A percentile compares a stretch with the other conserved stretches of the same genome.
These are phyloP conservation scores for Ormyrus thymus DNA, from an alignment of 2,888 invertebrate species.

Conservation along the genomic window DNA sequence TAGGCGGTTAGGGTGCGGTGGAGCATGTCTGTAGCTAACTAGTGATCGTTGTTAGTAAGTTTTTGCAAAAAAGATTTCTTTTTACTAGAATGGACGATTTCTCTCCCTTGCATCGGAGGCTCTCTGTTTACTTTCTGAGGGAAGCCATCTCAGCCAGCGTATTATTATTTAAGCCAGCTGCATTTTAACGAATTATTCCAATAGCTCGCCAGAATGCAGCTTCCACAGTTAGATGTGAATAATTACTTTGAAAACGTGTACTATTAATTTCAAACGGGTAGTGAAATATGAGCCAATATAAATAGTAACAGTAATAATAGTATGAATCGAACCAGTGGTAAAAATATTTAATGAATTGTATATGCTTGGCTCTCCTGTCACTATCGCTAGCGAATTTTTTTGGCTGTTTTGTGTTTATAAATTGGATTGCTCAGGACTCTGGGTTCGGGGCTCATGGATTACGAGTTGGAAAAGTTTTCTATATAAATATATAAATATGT, in stretches of 20 bases:
- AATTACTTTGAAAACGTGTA: too few relatives aligned
- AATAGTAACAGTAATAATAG: not conserved
- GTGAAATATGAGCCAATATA: too few relatives aligned
- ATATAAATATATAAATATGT: slow-evolving; percentile 61
- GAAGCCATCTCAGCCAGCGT: slow-evolving; percentile 13
- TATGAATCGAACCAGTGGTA: slow-evolving; percentile 17
- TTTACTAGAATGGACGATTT: slow-evolving; percentile 32
- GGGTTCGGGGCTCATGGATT: slow-evolving; percentile 48
- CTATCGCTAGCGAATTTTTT: slow-evolving; percentile 73
- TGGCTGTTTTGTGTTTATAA: slow-evolving; percentile 60
- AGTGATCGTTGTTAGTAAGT: slow-evolving; percentile 43
- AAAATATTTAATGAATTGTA: slow-evolving; percentile 18
- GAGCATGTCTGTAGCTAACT: slow-evolving; percentile 46
- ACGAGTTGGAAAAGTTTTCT: slow-evolving; percentile 54
- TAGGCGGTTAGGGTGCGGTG: slow-evolving; percentile 51
- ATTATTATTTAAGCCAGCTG: not conserved
- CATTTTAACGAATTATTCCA: too few relatives aligned
- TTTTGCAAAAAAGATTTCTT: slow-evolving; percentile 25
- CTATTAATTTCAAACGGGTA: too few relatives aligned
- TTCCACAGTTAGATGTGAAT: too few relatives aligned
- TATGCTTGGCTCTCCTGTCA: slow-evolving; percentile 75
- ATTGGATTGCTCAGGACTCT: slow-evolving; percentile 52
- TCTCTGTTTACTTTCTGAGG: slow-evolving; percentile 28
- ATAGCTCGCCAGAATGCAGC: too few relatives aligned
- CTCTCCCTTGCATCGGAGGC: slow-evolving; percentile 46